phyloP scores from a whole-genome alignment of 1,140 invertebrate species.

The Ctenoplectra terminalis region DNA sequence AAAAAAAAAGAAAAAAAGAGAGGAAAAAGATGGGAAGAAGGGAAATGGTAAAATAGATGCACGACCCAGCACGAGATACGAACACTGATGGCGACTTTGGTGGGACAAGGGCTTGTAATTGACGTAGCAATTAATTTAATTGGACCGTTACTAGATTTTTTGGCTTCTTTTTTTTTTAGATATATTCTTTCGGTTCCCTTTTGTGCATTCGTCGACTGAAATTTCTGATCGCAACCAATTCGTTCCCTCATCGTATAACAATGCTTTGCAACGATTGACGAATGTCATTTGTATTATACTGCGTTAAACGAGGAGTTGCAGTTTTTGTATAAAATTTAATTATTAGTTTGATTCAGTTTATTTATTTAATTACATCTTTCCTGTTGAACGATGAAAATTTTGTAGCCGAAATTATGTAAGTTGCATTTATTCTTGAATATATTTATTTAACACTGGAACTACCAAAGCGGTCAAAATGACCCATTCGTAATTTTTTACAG shows the following conservation, averaged over 20 bases:
- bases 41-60: constrained; percentile 3
- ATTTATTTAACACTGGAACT: no score
- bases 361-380: no score
- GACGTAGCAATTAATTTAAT: constrained; percentile 49
- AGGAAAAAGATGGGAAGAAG: background rate
- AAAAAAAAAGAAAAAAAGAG: no score
- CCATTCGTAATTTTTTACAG: no score
- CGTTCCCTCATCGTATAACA: background rate
- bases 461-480: no score
- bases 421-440: no score
- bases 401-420: no score
- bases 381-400: no score
- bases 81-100: background rate
- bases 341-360: no score
- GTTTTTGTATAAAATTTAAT: no score
- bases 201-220: background rate
- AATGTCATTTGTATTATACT: no score
- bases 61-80: background rate
- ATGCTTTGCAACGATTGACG: background rate
- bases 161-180: background rate
- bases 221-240: background rate
- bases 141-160: constrained; percentile 13
- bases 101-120: constrained; percentile 30
- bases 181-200: background rate
- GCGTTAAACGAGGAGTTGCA: no score